Evolutionary conservation across 1,140 invertebrate genomes (phyloP).

Genomic region (Babylonia areolata): DNA sequence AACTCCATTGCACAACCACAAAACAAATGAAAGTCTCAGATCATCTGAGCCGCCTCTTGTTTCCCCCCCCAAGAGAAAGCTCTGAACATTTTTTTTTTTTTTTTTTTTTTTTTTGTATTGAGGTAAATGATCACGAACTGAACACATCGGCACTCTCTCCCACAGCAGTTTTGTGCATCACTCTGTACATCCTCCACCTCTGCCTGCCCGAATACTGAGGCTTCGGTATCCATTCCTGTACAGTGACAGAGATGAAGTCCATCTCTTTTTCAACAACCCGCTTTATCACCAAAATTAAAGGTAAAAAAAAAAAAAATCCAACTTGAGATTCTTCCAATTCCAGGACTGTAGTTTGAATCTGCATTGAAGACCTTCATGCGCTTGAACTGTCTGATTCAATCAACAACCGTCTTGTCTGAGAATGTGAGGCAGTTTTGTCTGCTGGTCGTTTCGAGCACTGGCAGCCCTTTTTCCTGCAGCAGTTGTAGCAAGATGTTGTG

Average conservation of each 20-base stretch:
- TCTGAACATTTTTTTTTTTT: background rate
- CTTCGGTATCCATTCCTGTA: background rate
- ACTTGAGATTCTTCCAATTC: background rate
- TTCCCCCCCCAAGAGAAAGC: background rate
- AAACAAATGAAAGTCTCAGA: background rate
- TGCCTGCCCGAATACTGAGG: background rate
- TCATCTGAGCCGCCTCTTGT: background rate
- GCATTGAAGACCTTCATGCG: constrained; percentile 29
- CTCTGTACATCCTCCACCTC: background rate
- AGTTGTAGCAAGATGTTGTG: constrained; percentile 88
- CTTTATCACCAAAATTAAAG: constrained; percentile 16
- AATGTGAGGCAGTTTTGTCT: constrained; percentile 41
- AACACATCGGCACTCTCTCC: constrained; percentile 20
- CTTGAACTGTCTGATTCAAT: constrained; percentile 56
- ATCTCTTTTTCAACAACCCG: background rate
- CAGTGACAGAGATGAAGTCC: background rate
- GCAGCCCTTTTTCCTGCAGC: constrained; percentile 84
- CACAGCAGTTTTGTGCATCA: background rate
- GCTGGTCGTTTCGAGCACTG: constrained; percentile 50
- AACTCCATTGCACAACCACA: background rate
- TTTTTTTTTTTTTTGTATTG: too few relatives aligned
- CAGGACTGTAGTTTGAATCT: background rate
- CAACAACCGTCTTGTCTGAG: constrained; percentile 51
- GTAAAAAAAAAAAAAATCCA: constrained; percentile 68
- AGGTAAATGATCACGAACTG: constrained; percentile 21